Evolutionary conservation across 2,888 invertebrate genomes (phyloP).

Genomic region (Amphimallon solstitiale): DNA sequence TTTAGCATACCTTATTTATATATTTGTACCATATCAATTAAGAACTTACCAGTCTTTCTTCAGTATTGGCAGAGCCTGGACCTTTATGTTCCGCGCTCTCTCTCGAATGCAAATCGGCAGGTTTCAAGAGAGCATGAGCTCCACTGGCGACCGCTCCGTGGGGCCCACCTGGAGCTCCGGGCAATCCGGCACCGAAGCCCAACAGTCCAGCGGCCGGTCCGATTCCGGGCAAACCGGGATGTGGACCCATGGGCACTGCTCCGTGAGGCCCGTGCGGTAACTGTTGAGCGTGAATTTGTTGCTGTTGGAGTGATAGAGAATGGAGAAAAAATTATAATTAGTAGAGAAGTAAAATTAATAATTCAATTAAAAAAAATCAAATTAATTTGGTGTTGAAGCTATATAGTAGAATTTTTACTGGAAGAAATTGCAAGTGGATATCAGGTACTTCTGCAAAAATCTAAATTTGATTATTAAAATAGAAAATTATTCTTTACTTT

Average conservation of each 20-base stretch:
- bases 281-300: slow-evolving; percentile 63
- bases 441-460: too few relatives aligned
- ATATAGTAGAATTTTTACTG: too few relatives aligned
- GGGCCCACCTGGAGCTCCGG: slow-evolving; percentile 55
- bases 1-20: too few relatives aligned
- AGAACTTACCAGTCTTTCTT: slow-evolving; percentile 62
- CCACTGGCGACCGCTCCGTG: slow-evolving; percentile 54
- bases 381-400: not conserved
- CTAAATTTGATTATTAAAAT: too few relatives aligned
- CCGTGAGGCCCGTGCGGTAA: slow-evolving; percentile 62
- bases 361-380: not conserved
- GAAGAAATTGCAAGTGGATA: too few relatives aligned
- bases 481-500: too few relatives aligned
- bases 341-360: not conserved
- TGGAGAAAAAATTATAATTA: slow-evolving; percentile 9
- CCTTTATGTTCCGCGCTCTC: slow-evolving; percentile 57
- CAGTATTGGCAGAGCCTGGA: slow-evolving; percentile 59
- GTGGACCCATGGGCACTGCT: slow-evolving; percentile 60
- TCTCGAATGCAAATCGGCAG: slow-evolving; percentile 58
- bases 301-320: slow-evolving; percentile 53
- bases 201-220: slow-evolving; percentile 57
- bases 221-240: slow-evolving; percentile 60
- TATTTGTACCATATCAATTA: too few relatives aligned
- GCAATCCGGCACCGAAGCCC: slow-evolving; percentile 57
- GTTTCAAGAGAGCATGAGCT: slow-evolving; percentile 60